These are phyloP conservation scores for Amyelois transitella DNA, from an alignment of 1,140 invertebrate species.

Conservation along the genomic window DNA sequence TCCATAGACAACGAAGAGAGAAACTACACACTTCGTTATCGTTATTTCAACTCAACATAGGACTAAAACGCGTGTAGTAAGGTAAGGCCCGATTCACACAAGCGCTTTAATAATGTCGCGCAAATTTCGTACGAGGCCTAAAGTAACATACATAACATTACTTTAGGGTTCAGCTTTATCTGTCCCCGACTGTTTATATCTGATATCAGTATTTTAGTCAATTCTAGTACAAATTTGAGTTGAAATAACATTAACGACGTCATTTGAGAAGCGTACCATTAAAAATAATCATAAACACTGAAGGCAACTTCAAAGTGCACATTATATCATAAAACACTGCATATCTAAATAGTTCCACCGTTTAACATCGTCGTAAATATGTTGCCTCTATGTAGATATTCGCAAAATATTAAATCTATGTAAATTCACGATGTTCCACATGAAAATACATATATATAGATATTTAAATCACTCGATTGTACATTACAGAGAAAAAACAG, in stretches of 20 bases:
- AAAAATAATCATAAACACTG: slow-evolving; percentile 30
- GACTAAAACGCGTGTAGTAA: slow-evolving; percentile 1
- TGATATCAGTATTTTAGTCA: background rate
- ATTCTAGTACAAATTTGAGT: background rate
- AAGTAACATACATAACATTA: no score
- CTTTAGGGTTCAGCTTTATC: no score
- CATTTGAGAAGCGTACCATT: slow-evolving; percentile 10
- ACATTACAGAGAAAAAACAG: background rate
- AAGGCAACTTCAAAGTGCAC: slow-evolving; percentile 49
- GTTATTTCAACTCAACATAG: slow-evolving; percentile 5
- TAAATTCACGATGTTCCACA: slow-evolving; percentile 37
- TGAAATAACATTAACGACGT: background rate
- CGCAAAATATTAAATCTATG: slow-evolving; percentile 68
- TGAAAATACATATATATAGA: slow-evolving; percentile 22
- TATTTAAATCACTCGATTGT: background rate
- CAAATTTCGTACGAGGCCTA: no score
- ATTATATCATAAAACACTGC: slow-evolving; percentile 23
- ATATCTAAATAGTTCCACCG: slow-evolving; percentile 40
- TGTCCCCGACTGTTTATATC: no score
- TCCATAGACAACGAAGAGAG: slow-evolving; percentile 14
- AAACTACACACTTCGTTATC: background rate
- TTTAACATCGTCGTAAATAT: slow-evolving; percentile 54
- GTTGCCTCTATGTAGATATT: slow-evolving; percentile 66
- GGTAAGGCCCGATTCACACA: no score
- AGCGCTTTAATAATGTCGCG: no score